Evolutionary conservation across 2,888 invertebrate species (phyloP).

Genomic region (Enoplolaimus lenunculus): DNA sequence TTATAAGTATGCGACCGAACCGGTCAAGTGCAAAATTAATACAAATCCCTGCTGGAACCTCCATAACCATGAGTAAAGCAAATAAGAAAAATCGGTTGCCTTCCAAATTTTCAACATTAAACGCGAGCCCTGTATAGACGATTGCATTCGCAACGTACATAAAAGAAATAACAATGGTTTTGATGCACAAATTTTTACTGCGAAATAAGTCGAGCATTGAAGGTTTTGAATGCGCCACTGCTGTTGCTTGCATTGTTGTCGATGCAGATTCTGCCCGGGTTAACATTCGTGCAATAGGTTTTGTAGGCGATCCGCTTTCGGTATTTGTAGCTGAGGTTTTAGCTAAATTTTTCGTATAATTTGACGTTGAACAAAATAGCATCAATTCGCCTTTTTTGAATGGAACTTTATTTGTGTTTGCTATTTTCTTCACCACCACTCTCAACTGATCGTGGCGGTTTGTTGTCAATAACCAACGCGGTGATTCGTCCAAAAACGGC

Average conservation of each 20-base stretch:
- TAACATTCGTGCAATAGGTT: no score
- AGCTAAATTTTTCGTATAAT: background rate
- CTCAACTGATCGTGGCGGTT: background rate
- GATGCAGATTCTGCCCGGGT: background rate
- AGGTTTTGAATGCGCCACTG: background rate
- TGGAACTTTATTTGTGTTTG: background rate
- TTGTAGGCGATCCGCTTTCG: no score
- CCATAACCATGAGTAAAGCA: background rate
- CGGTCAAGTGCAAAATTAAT: constrained; percentile 1
- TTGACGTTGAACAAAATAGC: background rate
- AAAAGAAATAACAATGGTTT: background rate
- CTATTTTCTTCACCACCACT: background rate
- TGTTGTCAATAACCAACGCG: background rate
- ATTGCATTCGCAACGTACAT: background rate
- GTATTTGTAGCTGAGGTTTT: no score
- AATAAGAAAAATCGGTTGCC: background rate
- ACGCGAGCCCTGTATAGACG: background rate
- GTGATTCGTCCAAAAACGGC: background rate
- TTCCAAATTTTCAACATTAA: background rate
- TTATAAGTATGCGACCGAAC: background rate
- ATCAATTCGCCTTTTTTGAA: constrained; percentile 1
- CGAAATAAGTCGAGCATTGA: background rate
- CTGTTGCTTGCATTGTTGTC: background rate
- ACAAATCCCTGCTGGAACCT: background rate
- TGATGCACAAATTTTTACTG: background rate